Conservation (phyloP, 2,113 vertebrate genomes). For the Gyps fulvus region DNA sequence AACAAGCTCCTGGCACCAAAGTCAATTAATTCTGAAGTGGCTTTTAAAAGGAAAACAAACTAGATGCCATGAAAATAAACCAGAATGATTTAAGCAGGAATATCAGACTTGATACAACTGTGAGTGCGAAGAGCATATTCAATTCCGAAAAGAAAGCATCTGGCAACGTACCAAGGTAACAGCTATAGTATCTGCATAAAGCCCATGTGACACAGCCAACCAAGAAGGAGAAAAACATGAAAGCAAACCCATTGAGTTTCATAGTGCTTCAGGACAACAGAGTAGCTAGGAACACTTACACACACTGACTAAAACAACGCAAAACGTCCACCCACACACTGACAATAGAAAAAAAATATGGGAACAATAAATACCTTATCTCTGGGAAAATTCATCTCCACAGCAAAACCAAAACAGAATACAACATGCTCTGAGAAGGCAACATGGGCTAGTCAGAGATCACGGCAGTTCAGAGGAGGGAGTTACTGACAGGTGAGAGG, state of each 20-base stretch:
- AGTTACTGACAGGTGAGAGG: background rate
- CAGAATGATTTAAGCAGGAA: slow-evolving; percentile 9
- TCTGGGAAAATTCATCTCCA: background rate
- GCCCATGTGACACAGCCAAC: background rate
- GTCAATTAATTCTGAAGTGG: slow-evolving; percentile 27
- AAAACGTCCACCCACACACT: background rate
- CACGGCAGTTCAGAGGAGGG: background rate
- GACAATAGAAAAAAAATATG: background rate
- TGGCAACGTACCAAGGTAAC: slow-evolving; percentile 9
- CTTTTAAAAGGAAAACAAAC: slow-evolving; percentile 43
- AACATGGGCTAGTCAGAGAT: background rate
- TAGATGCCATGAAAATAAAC: slow-evolving; percentile 41
- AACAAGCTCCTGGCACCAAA: slow-evolving; percentile 29
- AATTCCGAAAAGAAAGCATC: slow-evolving; percentile 14
- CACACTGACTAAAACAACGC: background rate
- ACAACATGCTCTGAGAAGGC: background rate
- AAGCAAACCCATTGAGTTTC: slow-evolving; percentile 2
- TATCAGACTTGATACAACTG: slow-evolving; percentile 1
- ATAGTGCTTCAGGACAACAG: background rate
- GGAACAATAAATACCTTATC: background rate
- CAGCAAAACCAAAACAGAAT: slow-evolving; percentile 6
- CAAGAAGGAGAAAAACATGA: background rate
- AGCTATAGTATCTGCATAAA: background rate
- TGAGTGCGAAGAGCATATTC: background rate
- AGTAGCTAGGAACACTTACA: background rate